phyloP scores from a whole-genome alignment of 2,113 vertebrate genomes.

The Datnioides undecimradiatus region DNA sequence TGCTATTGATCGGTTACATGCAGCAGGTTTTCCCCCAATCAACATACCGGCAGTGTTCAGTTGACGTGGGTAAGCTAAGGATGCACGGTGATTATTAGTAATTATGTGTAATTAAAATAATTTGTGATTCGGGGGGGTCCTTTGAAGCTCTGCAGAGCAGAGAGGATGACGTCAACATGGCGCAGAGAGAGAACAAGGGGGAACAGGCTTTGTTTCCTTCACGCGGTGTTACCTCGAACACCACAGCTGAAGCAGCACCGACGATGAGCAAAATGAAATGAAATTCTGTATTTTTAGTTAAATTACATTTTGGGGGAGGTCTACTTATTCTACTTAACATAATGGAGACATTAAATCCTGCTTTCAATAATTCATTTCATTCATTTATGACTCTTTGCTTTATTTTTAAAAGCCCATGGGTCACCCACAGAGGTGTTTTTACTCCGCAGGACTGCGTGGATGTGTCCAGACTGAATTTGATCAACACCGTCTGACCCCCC shows the following conservation, averaged over 20 bases:
- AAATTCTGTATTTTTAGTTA: too few relatives aligned
- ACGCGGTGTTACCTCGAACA: not conserved
- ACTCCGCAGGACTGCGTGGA: not conserved
- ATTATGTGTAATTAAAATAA: conserved; percentile 51
- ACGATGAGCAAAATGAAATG: too few relatives aligned
- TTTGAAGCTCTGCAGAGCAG: not conserved
- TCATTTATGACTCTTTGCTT: not conserved
- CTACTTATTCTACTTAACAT: too few relatives aligned
- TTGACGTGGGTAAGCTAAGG: conserved; percentile 20
- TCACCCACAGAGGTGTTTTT: not conserved
- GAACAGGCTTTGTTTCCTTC: not conserved
- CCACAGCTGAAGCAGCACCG: not conserved
- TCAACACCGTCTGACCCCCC: not conserved
- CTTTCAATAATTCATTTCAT: too few relatives aligned
- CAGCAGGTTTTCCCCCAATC: not conserved
- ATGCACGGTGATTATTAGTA: conserved; percentile 22
- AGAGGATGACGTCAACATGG: not conserved
- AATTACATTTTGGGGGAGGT: too few relatives aligned
- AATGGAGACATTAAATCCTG: too few relatives aligned
- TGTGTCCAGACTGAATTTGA: not conserved
- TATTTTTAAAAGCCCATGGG: not conserved
- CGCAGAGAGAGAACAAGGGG: not conserved
- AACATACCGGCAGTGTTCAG: not conserved
- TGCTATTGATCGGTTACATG: not conserved
- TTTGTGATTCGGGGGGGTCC: conserved; percentile 17